Percentiles rank a stretch among this genome's conserved stretches.
These are phyloP conservation scores for Lonchura striata DNA, from an alignment of 2,113 vertebrate species.

Conservation along the genomic window DNA sequence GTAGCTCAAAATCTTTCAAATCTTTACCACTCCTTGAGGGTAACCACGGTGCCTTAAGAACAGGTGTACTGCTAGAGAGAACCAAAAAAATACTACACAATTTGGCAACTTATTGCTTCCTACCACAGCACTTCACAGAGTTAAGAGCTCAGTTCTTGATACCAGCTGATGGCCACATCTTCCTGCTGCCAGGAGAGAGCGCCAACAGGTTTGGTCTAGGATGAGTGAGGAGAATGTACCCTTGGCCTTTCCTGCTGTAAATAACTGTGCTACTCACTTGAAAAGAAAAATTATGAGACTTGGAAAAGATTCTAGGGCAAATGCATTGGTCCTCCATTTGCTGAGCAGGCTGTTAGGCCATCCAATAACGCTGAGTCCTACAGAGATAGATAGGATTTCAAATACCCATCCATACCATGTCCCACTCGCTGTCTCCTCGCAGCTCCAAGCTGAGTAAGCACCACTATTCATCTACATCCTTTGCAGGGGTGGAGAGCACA, in stretches of 20 bases:
- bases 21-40: background rate
- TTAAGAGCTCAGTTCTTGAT: fast-evolving
- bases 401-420: fast-evolving
- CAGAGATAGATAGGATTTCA: background rate
- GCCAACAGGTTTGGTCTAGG: background rate
- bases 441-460: background rate
- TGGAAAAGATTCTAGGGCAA: background rate
- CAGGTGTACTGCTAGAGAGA: background rate
- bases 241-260: background rate
- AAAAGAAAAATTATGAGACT: background rate
- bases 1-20: background rate
- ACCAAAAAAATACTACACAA: background rate
- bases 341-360: background rate
- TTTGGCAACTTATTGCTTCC: fast-evolving
- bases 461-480: too few relatives aligned
- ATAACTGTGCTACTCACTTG: fast-evolving
- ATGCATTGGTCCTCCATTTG: background rate
- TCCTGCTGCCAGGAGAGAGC: background rate
- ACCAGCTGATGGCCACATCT: fast-evolving
- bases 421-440: too few relatives aligned
- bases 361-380: background rate
- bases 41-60: background rate
- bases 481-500: background rate
- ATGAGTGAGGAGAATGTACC: fast-evolving
- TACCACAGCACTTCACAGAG: background rate